Conservation (phyloP, 2,888 invertebrate genomes). For the Microdon myrmicae region DNA sequence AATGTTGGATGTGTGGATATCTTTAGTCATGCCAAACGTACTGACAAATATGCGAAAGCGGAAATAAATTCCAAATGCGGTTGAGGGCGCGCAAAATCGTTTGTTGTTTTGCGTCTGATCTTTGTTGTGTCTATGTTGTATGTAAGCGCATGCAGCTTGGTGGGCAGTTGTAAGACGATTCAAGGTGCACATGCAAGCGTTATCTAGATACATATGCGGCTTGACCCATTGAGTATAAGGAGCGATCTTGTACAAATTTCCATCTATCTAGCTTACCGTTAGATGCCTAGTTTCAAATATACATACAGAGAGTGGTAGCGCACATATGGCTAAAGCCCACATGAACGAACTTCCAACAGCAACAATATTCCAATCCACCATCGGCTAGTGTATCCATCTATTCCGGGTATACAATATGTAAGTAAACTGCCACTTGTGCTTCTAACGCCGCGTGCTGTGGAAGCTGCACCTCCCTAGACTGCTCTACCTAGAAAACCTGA, state of each 20-base stretch:
- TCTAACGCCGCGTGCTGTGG: conserved; percentile 4
- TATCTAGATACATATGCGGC: conserved; percentile 3
- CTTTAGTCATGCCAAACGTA: no score
- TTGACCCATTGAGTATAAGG: conserved; percentile 52
- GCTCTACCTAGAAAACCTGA: conserved; percentile 31
- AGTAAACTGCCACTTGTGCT: conserved; percentile 33
- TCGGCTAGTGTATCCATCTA: conserved; percentile 20
- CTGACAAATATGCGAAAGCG: conserved; percentile 47
- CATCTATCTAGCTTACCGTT: conserved; percentile 47
- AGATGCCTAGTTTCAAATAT: conserved; percentile 44
- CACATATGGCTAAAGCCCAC: conserved; percentile 36
- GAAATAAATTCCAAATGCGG: conserved; percentile 43
- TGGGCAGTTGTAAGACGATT: conserved; percentile 12
- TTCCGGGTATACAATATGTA: conserved; percentile 26
- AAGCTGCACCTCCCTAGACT: conserved; percentile 15
- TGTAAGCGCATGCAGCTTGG: no score
- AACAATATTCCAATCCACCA: conserved; percentile 9
- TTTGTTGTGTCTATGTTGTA: no score
- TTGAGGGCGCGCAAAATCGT: conserved; percentile 38
- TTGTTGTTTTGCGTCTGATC: conserved; percentile 22
- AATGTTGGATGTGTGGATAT: no score
- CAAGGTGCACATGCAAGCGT: conserved; percentile 30
- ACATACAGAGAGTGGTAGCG: conserved; percentile 39
- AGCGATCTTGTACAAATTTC: conserved; percentile 51
- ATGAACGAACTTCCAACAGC: conserved; percentile 17